Conservation (phyloP, 2,888 invertebrate genomes). For the Drosophila paramelanica region DNA sequence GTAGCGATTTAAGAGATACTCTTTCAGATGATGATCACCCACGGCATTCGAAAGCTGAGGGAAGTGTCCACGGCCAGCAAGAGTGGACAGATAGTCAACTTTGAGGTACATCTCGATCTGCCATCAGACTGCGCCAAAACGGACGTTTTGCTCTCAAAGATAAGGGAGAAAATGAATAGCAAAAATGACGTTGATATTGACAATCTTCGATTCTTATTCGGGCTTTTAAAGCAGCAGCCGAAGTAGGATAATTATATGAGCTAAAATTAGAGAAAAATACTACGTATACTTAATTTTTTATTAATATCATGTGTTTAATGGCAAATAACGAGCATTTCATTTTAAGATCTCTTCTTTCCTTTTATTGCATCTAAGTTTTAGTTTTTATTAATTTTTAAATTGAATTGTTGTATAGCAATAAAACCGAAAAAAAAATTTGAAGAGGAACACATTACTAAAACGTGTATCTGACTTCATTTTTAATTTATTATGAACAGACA, state of each 20-base stretch:
- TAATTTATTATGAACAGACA: too few relatives aligned
- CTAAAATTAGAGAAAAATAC: background rate
- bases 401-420: too few relatives aligned
- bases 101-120: slow-evolving; percentile 13
- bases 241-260: background rate
- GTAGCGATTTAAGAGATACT: background rate
- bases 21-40: slow-evolving; percentile 28
- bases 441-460: too few relatives aligned
- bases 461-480: too few relatives aligned
- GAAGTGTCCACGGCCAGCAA: slow-evolving; percentile 9
- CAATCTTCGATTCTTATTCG: slow-evolving; percentile 5
- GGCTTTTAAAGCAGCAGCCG: background rate
- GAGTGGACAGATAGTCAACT: slow-evolving; percentile 7
- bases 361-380: too few relatives aligned
- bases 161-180: slow-evolving; percentile 7
- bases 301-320: background rate
- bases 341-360: too few relatives aligned
- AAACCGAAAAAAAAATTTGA: too few relatives aligned
- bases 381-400: too few relatives aligned
- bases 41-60: slow-evolving; percentile 13
- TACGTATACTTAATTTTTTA: background rate
- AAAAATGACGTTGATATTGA: slow-evolving; percentile 3
- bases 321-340: too few relatives aligned
- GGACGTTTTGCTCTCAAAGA: slow-evolving; percentile 4
- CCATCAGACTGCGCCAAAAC: slow-evolving; percentile 17